Conservation (phyloP, 2,888 invertebrate genomes). For the Polyommatus icarus region DNA sequence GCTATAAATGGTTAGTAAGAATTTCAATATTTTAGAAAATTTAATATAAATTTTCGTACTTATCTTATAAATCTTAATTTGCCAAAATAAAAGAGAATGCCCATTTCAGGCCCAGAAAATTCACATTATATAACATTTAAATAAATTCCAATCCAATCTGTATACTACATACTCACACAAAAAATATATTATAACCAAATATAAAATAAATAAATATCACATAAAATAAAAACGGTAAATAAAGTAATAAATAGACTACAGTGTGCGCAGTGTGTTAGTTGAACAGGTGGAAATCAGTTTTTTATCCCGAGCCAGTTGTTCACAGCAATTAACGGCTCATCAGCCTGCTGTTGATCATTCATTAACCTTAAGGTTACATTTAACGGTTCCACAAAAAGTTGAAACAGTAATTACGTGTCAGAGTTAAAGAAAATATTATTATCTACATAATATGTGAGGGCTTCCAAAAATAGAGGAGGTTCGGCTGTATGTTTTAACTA, state of each 20-base stretch:
- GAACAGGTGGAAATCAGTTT: conserved; percentile 67
- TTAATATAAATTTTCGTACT: too few relatives aligned
- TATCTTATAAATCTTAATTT: too few relatives aligned
- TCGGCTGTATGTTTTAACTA: neutral
- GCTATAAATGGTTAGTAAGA: too few relatives aligned
- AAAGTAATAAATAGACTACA: neutral
- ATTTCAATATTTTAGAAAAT: too few relatives aligned
- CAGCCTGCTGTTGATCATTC: conserved; percentile 63
- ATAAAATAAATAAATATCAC: neutral
- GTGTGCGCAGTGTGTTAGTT: conserved; percentile 41
- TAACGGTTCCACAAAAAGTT: neutral
- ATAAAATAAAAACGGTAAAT: too few relatives aligned
- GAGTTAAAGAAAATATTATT: neutral
- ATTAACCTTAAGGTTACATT: conserved; percentile 36
- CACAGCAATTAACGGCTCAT: conserved; percentile 67
- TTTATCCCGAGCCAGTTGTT: conserved; percentile 59
- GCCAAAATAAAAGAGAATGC: too few relatives aligned
- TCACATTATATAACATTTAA: too few relatives aligned
- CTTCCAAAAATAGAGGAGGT: neutral
- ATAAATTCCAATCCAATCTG: too few relatives aligned
- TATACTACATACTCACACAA: too few relatives aligned
- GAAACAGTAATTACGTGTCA: neutral
- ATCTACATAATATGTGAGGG: neutral
- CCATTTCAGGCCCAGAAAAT: too few relatives aligned
- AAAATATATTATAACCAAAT: neutral